These are phyloP conservation scores for Colostygia pectinataria DNA, from an alignment of 2,888 invertebrate species.

Conservation along the genomic window DNA sequence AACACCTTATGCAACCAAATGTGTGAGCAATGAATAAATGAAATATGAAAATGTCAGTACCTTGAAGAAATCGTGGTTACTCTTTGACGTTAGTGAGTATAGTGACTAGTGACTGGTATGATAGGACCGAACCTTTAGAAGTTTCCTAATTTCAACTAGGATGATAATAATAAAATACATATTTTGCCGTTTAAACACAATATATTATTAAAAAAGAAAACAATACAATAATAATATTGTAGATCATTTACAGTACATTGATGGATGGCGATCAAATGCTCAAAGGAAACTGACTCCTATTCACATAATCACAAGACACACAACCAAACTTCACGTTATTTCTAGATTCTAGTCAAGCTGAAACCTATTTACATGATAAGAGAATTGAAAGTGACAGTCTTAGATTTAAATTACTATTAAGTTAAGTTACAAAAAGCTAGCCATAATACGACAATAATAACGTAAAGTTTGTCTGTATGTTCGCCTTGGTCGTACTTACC, in stretches of 20 bases:
- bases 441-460: conserved; percentile 2
- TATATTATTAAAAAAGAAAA: conserved; percentile 78
- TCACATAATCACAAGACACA: conserved; percentile 10
- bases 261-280: conserved; percentile 25
- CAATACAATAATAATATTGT: conserved; percentile 80
- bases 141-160: too few relatives aligned
- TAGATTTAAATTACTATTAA: conserved; percentile 14
- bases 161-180: conserved; percentile 24
- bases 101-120: too few relatives aligned
- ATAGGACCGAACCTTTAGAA: too few relatives aligned
- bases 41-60: too few relatives aligned
- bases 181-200: conserved; percentile 74
- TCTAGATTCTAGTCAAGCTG: conserved; percentile 16
- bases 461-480: conserved; percentile 23
- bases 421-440: conserved; percentile 17
- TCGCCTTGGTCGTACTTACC: conserved; percentile 1
- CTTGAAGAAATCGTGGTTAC: too few relatives aligned
- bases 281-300: conserved; percentile 20
- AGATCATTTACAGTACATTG: conserved; percentile 65
- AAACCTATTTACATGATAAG: conserved; percentile 21
- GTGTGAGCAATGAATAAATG: too few relatives aligned
- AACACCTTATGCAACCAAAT: too few relatives aligned
- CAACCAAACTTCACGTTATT: conserved; percentile 19
- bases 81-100: too few relatives aligned
- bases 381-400: conserved; percentile 19